Evolutionary conservation across 2,797 vertebrate species (phyloP).

Genomic region (Paedocypris micromegethes): DNA sequence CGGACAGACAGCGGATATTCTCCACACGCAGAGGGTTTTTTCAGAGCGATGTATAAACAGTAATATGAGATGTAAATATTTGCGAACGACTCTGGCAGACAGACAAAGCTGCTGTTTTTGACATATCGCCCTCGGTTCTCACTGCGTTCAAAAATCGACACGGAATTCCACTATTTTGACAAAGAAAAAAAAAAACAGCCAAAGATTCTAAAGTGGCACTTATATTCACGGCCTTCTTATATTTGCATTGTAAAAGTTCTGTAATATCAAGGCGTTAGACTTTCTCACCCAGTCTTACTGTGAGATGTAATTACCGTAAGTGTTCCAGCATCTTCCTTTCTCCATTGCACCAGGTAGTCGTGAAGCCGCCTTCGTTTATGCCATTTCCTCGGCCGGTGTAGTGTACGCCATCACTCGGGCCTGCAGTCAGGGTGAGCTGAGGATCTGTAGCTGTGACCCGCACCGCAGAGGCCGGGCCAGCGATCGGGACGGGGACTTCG

Average conservation of each 20-base stretch:
- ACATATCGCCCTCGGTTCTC: conserved; percentile 71
- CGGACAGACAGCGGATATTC: conserved; percentile 65
- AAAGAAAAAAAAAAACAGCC: conserved; percentile 67
- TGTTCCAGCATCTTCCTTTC: neutral
- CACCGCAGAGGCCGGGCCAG: conserved; percentile 78
- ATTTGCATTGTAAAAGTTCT: no score
- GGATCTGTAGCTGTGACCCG: conserved; percentile 84
- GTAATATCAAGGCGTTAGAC: no score
- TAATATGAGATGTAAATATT: conserved; percentile 98
- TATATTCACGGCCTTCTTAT: no score
- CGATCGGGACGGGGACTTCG: conserved; percentile 83
- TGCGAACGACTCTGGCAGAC: conserved; percentile 80
- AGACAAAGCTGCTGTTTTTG: conserved; percentile 75
- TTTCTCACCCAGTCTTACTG: no score
- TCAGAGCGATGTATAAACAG: conserved; percentile 83
- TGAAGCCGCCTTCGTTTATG: conserved; percentile 95
- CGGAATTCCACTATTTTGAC: conserved; percentile 59
- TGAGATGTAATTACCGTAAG: no score
- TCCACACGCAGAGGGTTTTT: conserved; percentile 72
- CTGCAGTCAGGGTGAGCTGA: conserved; percentile 93
- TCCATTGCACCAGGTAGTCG: conserved; percentile 94
- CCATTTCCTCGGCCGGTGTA: conserved; percentile 94
- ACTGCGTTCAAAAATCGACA: conserved; percentile 67
- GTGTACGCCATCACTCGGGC: conserved; percentile 92
- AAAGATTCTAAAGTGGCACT: conserved; percentile 61